Evolutionary conservation across 64 coral and sea anemone genomes (phyloP).

Genomic region (Pachyseris speciosa): DNA sequence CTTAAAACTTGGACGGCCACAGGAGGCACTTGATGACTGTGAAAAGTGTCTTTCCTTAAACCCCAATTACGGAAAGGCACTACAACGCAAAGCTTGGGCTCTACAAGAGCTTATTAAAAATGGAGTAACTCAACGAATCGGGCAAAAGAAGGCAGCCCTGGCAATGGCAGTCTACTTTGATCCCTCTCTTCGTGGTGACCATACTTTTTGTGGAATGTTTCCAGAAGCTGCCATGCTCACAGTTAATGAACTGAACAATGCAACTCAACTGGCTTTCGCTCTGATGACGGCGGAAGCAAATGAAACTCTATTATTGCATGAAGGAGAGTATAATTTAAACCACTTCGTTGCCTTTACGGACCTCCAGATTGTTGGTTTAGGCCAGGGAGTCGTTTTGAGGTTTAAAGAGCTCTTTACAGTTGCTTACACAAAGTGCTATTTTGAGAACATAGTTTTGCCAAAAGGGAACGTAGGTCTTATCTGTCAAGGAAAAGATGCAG

Average conservation of each 20-base stretch:
- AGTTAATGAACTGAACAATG: neutral
- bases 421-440: neutral
- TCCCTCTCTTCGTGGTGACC: neutral
- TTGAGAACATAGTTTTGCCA: conserved; percentile 73
- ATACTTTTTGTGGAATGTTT: conserved; percentile 20
- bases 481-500: neutral
- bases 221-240: neutral
- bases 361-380: conserved; percentile 46
- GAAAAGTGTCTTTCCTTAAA: conserved; percentile 70
- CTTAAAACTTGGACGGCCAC: conserved; percentile 51
- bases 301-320: conserved; percentile 57
- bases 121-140: neutral
- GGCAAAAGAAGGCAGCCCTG: conserved; percentile 5
- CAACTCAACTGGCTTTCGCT: conserved; percentile 4
- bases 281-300: neutral
- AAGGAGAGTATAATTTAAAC: conserved; percentile 51
- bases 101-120: conserved; percentile 18
- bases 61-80: conserved; percentile 55
- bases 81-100: conserved; percentile 76
- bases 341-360: neutral
- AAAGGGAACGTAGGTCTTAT: conserved; percentile 21
- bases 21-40: conserved; percentile 76
- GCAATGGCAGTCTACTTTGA: conserved; percentile 51
- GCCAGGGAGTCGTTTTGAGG: neutral
- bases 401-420: neutral